Conservation (phyloP, 2,797 vertebrate species). For the Crocodylus rhombifer region DNA sequence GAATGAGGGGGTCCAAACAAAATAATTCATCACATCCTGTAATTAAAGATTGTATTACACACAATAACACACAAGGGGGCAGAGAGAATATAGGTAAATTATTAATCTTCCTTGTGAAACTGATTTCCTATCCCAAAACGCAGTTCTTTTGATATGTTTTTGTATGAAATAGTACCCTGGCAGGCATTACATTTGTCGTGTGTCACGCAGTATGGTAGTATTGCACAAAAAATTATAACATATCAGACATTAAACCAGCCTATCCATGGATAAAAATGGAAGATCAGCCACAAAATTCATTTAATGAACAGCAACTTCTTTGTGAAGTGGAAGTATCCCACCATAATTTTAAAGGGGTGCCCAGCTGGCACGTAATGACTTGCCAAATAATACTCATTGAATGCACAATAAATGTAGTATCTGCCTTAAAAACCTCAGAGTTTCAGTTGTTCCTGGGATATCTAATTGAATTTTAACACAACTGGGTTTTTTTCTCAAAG, state of each 20-base stretch:
- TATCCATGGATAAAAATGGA: neutral
- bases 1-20: neutral
- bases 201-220: too few relatives aligned
- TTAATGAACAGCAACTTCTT: too few relatives aligned
- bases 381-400: too few relatives aligned
- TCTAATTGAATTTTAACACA: neutral
- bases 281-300: neutral
- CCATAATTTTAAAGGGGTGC: too few relatives aligned
- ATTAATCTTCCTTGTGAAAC: neutral
- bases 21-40: neutral
- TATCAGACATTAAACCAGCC: too few relatives aligned
- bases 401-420: too few relatives aligned
- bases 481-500: neutral
- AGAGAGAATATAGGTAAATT: neutral
- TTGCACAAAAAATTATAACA: too few relatives aligned
- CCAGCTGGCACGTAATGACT: too few relatives aligned
- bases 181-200: too few relatives aligned
- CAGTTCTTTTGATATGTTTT: neutral
- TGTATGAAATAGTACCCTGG: neutral
- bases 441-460: neutral
- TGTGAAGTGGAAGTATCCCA: too few relatives aligned
- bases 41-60: neutral
- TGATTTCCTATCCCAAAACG: neutral
- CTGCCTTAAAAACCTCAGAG: neutral
- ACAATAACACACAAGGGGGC: neutral